Conservation (phyloP, 1,140 invertebrate genomes). For the Colletes gigas region DNA sequence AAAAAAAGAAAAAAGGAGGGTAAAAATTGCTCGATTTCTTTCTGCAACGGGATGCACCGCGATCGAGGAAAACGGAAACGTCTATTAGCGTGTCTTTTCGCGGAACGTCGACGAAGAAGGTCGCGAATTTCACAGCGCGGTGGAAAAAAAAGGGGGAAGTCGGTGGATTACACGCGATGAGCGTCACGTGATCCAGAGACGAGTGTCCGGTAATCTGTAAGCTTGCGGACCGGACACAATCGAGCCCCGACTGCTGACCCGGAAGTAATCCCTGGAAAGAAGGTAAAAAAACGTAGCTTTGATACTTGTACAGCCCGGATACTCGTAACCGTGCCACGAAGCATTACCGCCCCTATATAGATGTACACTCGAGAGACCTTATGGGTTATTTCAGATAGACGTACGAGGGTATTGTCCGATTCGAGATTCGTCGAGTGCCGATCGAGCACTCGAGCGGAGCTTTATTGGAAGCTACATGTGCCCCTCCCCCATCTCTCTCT, state of each 20-base stretch:
- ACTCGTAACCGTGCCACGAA: conserved; percentile 24
- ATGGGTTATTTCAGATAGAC: conserved; percentile 70
- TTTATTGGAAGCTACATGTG: conserved; percentile 73
- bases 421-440: conserved; percentile 69
- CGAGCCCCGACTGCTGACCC: conserved; percentile 55
- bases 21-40: conserved; percentile 46
- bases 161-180: conserved; percentile 37
- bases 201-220: conserved; percentile 62
- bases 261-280: conserved; percentile 65
- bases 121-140: too few relatives aligned
- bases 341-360: conserved; percentile 8
- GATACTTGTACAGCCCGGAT: conserved; percentile 12
- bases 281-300: conserved; percentile 47
- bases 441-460: conserved; percentile 67
- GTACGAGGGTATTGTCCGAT: conserved; percentile 68
- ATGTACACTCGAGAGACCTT: conserved; percentile 57
- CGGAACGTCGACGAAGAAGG: too few relatives aligned
- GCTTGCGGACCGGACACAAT: conserved; percentile 54
- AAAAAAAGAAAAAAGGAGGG: conserved; percentile 28
- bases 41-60: conserved; percentile 8
- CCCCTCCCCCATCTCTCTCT: conserved; percentile 13
- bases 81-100: too few relatives aligned
- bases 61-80: not conserved
- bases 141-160: too few relatives aligned
- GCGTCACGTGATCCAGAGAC: conserved; percentile 40